Conservation (phyloP, 2,113 vertebrate genomes). For the Periophthalmus modestus region DNA sequence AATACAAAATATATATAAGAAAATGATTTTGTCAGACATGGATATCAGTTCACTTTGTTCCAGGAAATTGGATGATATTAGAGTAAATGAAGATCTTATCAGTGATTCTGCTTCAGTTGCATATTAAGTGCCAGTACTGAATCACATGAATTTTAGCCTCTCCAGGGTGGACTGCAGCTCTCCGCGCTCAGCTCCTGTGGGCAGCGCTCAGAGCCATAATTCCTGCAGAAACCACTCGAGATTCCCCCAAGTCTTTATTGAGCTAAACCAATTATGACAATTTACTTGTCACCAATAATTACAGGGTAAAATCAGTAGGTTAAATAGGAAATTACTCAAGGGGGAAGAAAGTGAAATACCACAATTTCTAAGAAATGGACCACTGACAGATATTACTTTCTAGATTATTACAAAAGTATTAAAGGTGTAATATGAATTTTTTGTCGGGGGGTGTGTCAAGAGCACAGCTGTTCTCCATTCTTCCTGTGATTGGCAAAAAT, state of each 20-base stretch:
- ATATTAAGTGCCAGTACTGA: not conserved
- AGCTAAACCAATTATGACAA: slow-evolving; percentile 7
- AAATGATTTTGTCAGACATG: not conserved
- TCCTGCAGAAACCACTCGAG: not conserved
- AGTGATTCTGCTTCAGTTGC: not conserved
- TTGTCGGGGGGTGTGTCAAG: not conserved
- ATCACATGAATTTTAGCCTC: not conserved
- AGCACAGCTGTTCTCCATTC: not conserved
- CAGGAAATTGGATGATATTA: not conserved
- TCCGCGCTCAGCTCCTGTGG: not conserved
- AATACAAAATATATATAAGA: not conserved
- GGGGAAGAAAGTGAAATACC: not conserved
- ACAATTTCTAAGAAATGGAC: not conserved
- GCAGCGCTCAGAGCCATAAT: not conserved
- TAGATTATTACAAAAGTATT: not conserved
- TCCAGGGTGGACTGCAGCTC: not conserved
- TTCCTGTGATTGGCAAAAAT: too few relatives aligned
- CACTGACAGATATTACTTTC: not conserved
- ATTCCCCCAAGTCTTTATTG: slow-evolving; percentile 8
- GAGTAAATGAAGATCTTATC: not conserved
- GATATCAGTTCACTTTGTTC: not conserved
- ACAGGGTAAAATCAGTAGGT: slow-evolving; percentile 4
- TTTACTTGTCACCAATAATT: slow-evolving; percentile 14
- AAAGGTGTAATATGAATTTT: not conserved
- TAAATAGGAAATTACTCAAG: not conserved